phyloP scores from a whole-genome alignment of 1,140 invertebrate species.

The Panagrolaimus sp. region DNA sequence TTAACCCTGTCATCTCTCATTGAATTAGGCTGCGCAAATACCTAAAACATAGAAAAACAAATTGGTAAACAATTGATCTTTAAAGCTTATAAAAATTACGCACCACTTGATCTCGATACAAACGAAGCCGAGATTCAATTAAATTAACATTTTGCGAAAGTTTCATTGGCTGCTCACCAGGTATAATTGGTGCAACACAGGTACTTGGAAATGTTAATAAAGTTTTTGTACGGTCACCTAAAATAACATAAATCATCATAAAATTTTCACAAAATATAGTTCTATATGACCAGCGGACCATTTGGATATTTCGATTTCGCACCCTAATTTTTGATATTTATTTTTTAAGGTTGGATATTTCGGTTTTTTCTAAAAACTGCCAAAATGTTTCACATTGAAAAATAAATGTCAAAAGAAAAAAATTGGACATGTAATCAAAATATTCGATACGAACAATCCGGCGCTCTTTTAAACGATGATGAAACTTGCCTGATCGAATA shows the following conservation, averaged over 20 bases:
- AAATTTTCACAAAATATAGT: slow-evolving; percentile 23
- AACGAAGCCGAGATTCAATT: slow-evolving; percentile 28
- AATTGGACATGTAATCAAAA: too few species aligned
- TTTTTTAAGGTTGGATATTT: too few species aligned
- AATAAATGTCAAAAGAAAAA: too few species aligned
- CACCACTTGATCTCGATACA: slow-evolving; percentile 40
- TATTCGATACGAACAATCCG: too few species aligned
- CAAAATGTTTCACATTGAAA: too few species aligned
- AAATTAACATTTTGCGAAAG: slow-evolving; percentile 47
- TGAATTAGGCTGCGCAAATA: slow-evolving; percentile 49
- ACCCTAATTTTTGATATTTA: too few species aligned
- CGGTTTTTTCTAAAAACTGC: too few species aligned
- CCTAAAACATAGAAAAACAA: slow-evolving; percentile 40
- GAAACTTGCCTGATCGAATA: slow-evolving; percentile 35
- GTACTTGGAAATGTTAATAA: slow-evolving; percentile 53
- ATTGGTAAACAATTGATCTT: slow-evolving; percentile 30
- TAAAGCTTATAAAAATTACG: too few species aligned
- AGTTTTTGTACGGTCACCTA: slow-evolving; percentile 36
- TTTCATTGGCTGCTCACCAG: slow-evolving; percentile 53
- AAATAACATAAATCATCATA: background rate
- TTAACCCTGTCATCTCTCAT: slow-evolving; percentile 39
- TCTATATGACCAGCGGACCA: too few species aligned
- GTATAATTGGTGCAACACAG: slow-evolving; percentile 47
- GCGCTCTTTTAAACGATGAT: too few species aligned
- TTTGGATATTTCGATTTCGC: too few species aligned